Evolutionary conservation across 2,113 vertebrate genomes (phyloP).

Genomic region (Myotis yumanensis): DNA sequence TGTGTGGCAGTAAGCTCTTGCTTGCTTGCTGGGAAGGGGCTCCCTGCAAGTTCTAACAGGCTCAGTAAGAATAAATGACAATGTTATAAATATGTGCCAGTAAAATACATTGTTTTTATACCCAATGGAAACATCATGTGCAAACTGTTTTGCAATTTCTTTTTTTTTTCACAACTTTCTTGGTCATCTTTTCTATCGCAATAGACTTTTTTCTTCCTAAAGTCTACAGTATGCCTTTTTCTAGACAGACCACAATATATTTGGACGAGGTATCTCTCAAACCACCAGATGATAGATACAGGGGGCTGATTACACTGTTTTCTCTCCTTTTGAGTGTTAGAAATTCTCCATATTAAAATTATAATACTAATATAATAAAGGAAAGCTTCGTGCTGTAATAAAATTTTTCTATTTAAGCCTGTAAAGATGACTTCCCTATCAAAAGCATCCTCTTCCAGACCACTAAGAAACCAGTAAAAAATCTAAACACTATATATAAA

Average conservation of each 20-base stretch:
- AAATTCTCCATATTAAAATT: slow-evolving; percentile 29
- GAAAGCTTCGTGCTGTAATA: background rate
- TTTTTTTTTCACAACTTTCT: background rate
- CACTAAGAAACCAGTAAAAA: background rate
- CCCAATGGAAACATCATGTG: background rate
- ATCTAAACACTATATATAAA: slow-evolving; percentile 29
- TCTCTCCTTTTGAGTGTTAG: background rate
- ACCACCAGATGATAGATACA: background rate
- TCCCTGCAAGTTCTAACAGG: background rate
- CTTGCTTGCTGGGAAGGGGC: background rate
- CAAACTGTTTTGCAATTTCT: background rate
- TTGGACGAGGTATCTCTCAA: background rate
- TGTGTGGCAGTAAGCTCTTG: background rate
- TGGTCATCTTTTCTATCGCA: background rate
- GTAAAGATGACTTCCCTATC: background rate
- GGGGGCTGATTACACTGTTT: background rate
- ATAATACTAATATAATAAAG: background rate
- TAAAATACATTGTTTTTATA: background rate
- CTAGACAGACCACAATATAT: background rate
- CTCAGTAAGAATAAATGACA: background rate
- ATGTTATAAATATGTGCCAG: background rate
- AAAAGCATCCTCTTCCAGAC: background rate
- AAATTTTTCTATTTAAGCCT: slow-evolving; percentile 6
- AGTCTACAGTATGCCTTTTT: background rate
- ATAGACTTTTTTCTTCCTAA: background rate